These are phyloP conservation scores for Oryzias celebensis DNA, from an alignment of 2,113 vertebrate species.

Conservation along the genomic window DNA sequence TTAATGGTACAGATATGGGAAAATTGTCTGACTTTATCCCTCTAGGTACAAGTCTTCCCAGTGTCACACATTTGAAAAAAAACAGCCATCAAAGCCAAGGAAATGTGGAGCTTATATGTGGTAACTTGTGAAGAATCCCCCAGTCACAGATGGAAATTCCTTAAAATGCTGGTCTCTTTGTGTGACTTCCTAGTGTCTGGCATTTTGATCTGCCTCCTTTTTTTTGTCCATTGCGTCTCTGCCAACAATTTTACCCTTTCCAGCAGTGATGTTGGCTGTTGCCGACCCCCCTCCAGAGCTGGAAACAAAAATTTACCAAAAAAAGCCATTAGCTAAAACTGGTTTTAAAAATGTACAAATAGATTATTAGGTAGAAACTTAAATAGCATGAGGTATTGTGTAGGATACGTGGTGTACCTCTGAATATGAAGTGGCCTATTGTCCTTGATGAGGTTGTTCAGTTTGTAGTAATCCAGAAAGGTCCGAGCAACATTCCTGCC, in stretches of 20 bases:
- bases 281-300: constrained; percentile 55
- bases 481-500: constrained; percentile 94
- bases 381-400: neutral
- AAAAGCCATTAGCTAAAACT: constrained; percentile 1
- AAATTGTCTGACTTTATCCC: constrained; percentile 34
- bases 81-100: constrained; percentile 43
- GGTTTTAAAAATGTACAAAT: too few species aligned
- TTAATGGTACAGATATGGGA: constrained; percentile 24
- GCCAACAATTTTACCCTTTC: constrained; percentile 31
- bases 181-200: constrained; percentile 48
- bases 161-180: constrained; percentile 49
- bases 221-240: constrained; percentile 44
- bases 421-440: constrained; percentile 74
- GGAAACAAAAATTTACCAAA: constrained; percentile 40
- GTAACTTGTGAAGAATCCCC: constrained; percentile 63
- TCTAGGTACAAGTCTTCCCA: constrained; percentile 36
- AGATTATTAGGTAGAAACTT: constrained; percentile 1
- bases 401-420: constrained; percentile 59
- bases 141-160: constrained; percentile 47
- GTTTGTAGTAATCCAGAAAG: constrained; percentile 95
- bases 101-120: constrained; percentile 55
- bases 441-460: constrained; percentile 82
- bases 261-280: constrained; percentile 21
- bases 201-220: constrained; percentile 48
- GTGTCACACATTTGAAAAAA: constrained; percentile 59